A percentile compares a stretch with the other conserved stretches of the same genome.
Evolutionary conservation across 2,888 invertebrate genomes (phyloP).

Genomic region (Drosophila prostipennis): DNA sequence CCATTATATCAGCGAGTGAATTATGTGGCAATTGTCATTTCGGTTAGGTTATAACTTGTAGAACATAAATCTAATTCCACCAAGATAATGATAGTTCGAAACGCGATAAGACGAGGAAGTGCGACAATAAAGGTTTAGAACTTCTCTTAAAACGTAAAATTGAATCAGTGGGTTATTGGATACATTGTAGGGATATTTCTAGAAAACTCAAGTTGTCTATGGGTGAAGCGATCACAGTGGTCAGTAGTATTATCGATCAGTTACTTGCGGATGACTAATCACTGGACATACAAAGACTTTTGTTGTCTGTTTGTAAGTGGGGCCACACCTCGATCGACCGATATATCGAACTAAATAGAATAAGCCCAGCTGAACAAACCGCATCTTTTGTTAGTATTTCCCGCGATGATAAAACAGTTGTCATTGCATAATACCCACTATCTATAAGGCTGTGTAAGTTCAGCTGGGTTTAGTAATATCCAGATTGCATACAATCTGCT

Average conservation of each 20-base stretch:
- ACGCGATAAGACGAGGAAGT: slow-evolving; percentile 29
- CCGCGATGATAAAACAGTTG: slow-evolving; percentile 2
- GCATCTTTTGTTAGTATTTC: slow-evolving; percentile 10
- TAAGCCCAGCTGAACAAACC: slow-evolving; percentile 31
- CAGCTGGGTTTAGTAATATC: slow-evolving; percentile 4
- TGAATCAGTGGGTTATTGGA: neutral
- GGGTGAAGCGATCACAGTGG: neutral
- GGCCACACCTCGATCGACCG: slow-evolving; percentile 9
- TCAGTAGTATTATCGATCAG: slow-evolving; percentile 13
- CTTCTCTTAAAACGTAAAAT: slow-evolving; percentile 14
- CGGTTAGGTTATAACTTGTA: slow-evolving; percentile 66
- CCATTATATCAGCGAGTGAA: slow-evolving; percentile 69
- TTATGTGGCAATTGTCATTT: slow-evolving; percentile 71
- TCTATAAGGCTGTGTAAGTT: neutral
- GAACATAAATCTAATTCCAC: slow-evolving; percentile 63
- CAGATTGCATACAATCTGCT: neutral
- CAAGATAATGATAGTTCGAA: slow-evolving; percentile 16
- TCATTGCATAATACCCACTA: slow-evolving; percentile 1
- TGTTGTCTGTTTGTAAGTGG: slow-evolving; percentile 11
- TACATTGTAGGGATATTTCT: neutral
- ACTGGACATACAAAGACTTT: slow-evolving; percentile 15
- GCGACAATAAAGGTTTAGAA: neutral
- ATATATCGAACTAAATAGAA: slow-evolving; percentile 9
- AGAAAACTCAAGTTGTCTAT: neutral
- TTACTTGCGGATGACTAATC: slow-evolving; percentile 21